phyloP scores from a whole-genome alignment of 2,888 invertebrate species.

The Scaptomyza cyrtandrae region DNA sequence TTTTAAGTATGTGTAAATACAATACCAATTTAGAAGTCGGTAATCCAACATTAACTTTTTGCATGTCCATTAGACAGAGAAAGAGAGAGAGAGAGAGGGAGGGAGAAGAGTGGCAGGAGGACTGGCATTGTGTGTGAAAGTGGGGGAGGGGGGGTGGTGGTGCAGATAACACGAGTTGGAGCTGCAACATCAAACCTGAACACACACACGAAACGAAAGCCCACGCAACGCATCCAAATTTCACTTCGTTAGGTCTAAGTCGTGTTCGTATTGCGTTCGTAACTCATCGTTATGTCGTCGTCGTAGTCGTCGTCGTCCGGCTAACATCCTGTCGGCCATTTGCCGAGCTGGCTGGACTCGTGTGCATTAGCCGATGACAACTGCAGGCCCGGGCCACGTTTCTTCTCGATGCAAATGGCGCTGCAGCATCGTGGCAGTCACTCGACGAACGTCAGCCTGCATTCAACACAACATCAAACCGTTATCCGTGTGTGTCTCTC shows the following conservation, averaged over 20 bases:
- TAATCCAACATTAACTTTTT: neutral
- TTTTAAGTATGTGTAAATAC: neutral
- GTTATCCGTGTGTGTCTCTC: conserved; percentile 23
- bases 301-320: conserved; percentile 12
- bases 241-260: conserved; percentile 23
- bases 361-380: conserved; percentile 28
- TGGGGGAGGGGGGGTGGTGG: neutral
- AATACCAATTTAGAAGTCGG: neutral
- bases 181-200: conserved; percentile 20
- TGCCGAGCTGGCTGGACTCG: conserved; percentile 36
- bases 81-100: too few species aligned
- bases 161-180: conserved; percentile 3
- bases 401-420: conserved; percentile 58
- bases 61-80: conserved; percentile 7
- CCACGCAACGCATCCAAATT: conserved; percentile 54
- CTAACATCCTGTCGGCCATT: conserved; percentile 41
- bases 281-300: conserved; percentile 1
- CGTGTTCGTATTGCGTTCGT: neutral
- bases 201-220: conserved; percentile 23
- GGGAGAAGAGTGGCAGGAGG: neutral
- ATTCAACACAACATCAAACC: conserved; percentile 60
- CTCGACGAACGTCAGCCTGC: conserved; percentile 73
- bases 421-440: conserved; percentile 67
- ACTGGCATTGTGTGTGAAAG: too few species aligned
- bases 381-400: conserved; percentile 26